These are phyloP conservation scores for Carollia perspicillata DNA, from an alignment of 2,113 vertebrate species.

Conservation along the genomic window DNA sequence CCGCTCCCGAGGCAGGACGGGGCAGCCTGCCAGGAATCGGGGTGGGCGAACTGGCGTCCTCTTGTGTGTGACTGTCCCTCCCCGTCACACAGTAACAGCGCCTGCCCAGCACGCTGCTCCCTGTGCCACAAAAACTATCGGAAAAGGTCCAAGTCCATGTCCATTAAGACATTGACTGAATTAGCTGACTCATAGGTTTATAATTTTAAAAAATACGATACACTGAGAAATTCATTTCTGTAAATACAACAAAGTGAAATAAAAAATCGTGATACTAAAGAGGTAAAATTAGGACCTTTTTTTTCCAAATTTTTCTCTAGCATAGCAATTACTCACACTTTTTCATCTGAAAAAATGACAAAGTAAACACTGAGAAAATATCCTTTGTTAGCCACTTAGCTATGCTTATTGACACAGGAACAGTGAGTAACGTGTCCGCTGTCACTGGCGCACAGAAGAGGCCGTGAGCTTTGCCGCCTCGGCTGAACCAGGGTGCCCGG, in stretches of 20 bases:
- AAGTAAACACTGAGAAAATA: neutral
- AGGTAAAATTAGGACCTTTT: neutral
- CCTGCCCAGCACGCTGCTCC: too few relatives aligned
- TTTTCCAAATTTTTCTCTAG: neutral
- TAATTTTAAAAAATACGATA: neutral
- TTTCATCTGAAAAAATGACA: neutral
- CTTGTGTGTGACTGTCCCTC: accelerated
- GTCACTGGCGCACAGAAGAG: neutral
- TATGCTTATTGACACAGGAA: neutral
- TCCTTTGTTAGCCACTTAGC: neutral
- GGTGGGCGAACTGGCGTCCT: neutral
- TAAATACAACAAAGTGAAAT: slow-evolving; percentile 1
- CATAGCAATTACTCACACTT: neutral
- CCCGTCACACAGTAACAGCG: neutral
- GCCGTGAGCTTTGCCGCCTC: neutral
- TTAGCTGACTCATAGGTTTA: neutral
- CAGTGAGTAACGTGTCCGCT: neutral
- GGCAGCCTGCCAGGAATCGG: neutral
- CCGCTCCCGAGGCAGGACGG: neutral
- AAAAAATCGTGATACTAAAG: neutral
- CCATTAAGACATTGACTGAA: neutral
- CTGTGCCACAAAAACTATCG: accelerated
- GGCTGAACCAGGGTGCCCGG: neutral
- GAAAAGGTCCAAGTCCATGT: neutral
- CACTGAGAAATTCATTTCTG: neutral